Evolutionary conservation across 2,797 vertebrate genomes (phyloP).

Genomic region (Schizopygopsis pylzovi): DNA sequence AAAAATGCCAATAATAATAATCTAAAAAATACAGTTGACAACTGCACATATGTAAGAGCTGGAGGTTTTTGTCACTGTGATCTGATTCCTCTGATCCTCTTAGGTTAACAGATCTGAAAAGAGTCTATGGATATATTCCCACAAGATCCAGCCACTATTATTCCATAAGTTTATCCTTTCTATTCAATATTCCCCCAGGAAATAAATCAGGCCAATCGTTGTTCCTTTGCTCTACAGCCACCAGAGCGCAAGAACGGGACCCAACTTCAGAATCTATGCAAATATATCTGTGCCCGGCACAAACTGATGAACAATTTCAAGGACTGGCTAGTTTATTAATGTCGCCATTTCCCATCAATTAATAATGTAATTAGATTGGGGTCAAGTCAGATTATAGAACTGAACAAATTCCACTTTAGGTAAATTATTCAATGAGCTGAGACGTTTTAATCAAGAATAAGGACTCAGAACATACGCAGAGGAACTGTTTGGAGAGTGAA

Average conservation of each 20-base stretch:
- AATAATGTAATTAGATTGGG: slow-evolving; percentile 39
- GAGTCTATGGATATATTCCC: not conserved
- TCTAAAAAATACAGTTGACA: not conserved
- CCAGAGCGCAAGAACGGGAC: not conserved
- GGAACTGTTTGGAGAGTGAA: not conserved
- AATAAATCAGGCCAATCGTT: not conserved
- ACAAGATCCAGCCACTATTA: not conserved
- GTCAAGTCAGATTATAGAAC: slow-evolving; percentile 35
- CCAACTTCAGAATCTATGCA: slow-evolving; percentile 19
- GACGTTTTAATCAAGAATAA: slow-evolving; percentile 26
- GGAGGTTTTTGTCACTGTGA: not conserved
- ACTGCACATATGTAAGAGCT: not conserved
- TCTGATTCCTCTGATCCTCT: not conserved
- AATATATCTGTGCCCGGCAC: slow-evolving; percentile 11
- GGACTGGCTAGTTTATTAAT: slow-evolving; percentile 21
- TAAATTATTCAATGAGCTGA: slow-evolving; percentile 22
- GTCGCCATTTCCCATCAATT: slow-evolving; percentile 44
- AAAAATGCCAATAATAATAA: not conserved
- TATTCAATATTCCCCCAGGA: not conserved
- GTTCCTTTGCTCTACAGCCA: not conserved
- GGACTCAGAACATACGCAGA: not conserved
- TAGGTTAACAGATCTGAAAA: not conserved
- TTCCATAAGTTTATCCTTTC: slow-evolving; percentile 13
- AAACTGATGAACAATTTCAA: slow-evolving; percentile 47
- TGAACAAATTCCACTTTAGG: slow-evolving; percentile 32